Evolutionary conservation across 2,888 invertebrate species (phyloP), one percentile per base, ranked within the genome.

Genomic region (Gerris lacustris): DNA sequence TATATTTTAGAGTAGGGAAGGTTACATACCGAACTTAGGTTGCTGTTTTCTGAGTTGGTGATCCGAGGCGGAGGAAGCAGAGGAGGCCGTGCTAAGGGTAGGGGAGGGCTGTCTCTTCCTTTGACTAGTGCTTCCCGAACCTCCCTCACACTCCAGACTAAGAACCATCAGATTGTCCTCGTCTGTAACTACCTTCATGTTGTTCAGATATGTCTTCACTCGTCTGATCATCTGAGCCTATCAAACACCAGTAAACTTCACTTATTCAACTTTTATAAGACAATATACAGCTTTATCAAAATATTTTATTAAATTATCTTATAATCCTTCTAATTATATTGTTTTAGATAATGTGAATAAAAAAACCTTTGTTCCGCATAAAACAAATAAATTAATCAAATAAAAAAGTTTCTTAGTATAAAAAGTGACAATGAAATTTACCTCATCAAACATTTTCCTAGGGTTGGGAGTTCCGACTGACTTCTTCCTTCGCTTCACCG

Each of bases 401-500:
- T n/a, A n/a, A n/a, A n/a, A n/a, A n/a, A n/a, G n/a, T n/a, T n/a
- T n/a, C n/a, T n/a, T n/a, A n/a, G n/a, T n/a, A n/a, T n/a, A n/a
- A n/a, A n/a, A n/a, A n/a, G n/a, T n/a, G n/a, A n/a, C n/a, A n/a
- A n/a, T n/a, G n/a, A n/a, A n/a, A n/a, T n/a, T n/a, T 70, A 83
- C 83, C 83, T 97, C 96, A 81, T 97, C 97, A 81, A 95, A 97
- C 96, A 97, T 96, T 81, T 96, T 96, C 82, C 96, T 96, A 69
- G 94, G 93, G 82, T 97, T 96, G 2, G 94, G 94, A 6, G 93
- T 91, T 45, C 94, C 90, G 45, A 91, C 87, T 0, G 94, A 90
- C 79, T 94, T 92, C 81, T 94, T 94, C 76, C 94, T 86, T 76
- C 94, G 83, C 79, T 94, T 95, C 0, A 94, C 93, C 2, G 94